phyloP scores from a whole-genome alignment of 2,888 invertebrate genomes.

The Crocallis elinguaria region DNA sequence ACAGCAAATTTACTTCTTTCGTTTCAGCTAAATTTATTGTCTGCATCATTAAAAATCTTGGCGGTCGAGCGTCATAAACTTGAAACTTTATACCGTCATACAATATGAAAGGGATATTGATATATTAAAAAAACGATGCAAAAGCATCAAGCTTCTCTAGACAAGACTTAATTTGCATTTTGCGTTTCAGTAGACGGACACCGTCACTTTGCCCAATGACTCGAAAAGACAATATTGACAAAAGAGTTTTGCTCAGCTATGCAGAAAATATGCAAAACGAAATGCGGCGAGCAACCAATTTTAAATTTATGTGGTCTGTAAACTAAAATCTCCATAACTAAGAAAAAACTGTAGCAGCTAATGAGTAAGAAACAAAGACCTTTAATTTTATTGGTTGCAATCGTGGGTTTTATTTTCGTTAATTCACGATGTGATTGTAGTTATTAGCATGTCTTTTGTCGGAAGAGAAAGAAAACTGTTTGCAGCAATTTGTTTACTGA shows the following conservation, averaged over 20 bases:
- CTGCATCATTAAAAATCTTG: slow-evolving; percentile 49
- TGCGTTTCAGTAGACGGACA: slow-evolving; percentile 56
- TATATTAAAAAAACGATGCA: slow-evolving; percentile 48
- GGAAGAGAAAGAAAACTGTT: slow-evolving; percentile 63
- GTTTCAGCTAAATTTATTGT: slow-evolving; percentile 43
- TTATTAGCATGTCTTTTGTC: slow-evolving; percentile 58
- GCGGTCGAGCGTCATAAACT: slow-evolving; percentile 47
- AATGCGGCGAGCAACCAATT: slow-evolving; percentile 58
- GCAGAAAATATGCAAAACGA: slow-evolving; percentile 79
- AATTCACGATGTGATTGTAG: slow-evolving; percentile 40
- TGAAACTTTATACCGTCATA: slow-evolving; percentile 45
- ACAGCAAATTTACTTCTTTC: slow-evolving; percentile 26
- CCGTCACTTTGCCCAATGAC: slow-evolving; percentile 66
- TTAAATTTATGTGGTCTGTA: slow-evolving; percentile 68
- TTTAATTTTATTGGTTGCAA: slow-evolving; percentile 33
- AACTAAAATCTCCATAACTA: slow-evolving; percentile 39
- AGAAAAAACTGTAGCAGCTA: slow-evolving; percentile 38
- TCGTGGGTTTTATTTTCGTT: slow-evolving; percentile 35
- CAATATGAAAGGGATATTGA: slow-evolving; percentile 47
- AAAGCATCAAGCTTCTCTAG: slow-evolving; percentile 36
- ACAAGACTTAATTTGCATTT: slow-evolving; percentile 57
- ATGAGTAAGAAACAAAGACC: slow-evolving; percentile 44
- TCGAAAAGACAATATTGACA: slow-evolving; percentile 77
- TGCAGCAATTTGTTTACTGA: slow-evolving; percentile 73
- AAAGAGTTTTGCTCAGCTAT: slow-evolving; percentile 73